Evolutionary conservation across 2,797 vertebrate species (phyloP).

Genomic region (Monodelphis domestica): DNA sequence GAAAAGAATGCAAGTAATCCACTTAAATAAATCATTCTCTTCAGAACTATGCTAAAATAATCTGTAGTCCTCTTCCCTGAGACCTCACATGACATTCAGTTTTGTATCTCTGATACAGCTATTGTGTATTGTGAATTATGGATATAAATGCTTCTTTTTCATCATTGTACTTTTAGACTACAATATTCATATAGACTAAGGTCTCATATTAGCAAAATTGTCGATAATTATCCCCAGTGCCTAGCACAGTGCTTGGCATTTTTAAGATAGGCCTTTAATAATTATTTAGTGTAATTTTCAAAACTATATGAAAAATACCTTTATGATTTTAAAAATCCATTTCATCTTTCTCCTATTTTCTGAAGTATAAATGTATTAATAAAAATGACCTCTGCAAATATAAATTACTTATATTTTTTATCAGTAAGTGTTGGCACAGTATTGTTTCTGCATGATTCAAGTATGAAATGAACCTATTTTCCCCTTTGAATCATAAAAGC

Average conservation of each 20-base stretch:
- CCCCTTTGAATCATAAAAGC: background rate
- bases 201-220: background rate
- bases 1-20: background rate
- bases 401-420: background rate
- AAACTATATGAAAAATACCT: background rate
- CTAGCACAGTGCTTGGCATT: background rate
- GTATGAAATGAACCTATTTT: background rate
- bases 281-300: background rate
- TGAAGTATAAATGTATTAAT: background rate
- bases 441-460: background rate
- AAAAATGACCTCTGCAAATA: background rate
- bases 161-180: background rate
- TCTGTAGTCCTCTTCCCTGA: background rate
- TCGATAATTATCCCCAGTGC: background rate
- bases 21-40: constrained; percentile 19
- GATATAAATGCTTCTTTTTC: background rate
- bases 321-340: background rate
- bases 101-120: background rate
- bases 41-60: background rate
- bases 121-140: background rate
- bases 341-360: background rate
- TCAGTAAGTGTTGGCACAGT: background rate
- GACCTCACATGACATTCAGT: background rate
- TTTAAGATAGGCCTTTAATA: background rate
- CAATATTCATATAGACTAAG: background rate